A percentile compares a stretch with the other conserved stretches of the same genome.
phyloP scores from a whole-genome alignment of 2,888 invertebrate genomes.

The Allygus modestus region DNA sequence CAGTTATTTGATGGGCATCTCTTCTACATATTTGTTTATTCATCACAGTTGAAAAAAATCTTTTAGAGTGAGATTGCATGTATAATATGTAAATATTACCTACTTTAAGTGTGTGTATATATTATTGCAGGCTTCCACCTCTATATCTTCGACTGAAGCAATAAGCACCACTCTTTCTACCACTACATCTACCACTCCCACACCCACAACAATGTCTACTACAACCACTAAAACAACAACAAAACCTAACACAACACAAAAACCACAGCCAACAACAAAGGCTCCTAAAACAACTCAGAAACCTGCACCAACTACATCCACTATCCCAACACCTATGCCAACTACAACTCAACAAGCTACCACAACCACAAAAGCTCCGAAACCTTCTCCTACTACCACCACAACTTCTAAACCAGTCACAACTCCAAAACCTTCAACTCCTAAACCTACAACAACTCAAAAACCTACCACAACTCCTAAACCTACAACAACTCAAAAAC shows the following conservation, averaged over 20 bases:
- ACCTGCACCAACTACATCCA: neutral
- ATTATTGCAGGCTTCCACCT: conserved; percentile 44
- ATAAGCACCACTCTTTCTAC: conserved; percentile 61
- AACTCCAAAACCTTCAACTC: conserved; percentile 47
- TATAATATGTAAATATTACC: conserved; percentile 5
- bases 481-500: conserved; percentile 54
- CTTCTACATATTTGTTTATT: neutral
- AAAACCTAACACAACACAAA: too few species aligned
- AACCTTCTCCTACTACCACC: neutral
- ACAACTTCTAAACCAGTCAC: conserved; percentile 42
- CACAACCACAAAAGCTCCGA: conserved; percentile 29
- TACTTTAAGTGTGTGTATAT: conserved; percentile 19
- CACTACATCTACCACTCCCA: conserved; percentile 51
- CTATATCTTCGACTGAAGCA: conserved; percentile 61
- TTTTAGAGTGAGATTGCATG: neutral
- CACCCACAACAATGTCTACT: conserved; percentile 52
- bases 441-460: conserved; percentile 25
- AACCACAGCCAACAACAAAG: conserved; percentile 55
- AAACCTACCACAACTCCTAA: conserved; percentile 50
- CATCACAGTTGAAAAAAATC: neutral
- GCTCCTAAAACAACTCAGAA: conserved; percentile 34
- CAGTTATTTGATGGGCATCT: neutral
- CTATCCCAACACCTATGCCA: conserved; percentile 43
- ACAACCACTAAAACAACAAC: conserved; percentile 61
- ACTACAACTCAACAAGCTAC: conserved; percentile 49